These are phyloP conservation scores for Pteronura brasiliensis DNA, from an alignment of 2,113 vertebrate genomes.

Conservation along the genomic window DNA sequence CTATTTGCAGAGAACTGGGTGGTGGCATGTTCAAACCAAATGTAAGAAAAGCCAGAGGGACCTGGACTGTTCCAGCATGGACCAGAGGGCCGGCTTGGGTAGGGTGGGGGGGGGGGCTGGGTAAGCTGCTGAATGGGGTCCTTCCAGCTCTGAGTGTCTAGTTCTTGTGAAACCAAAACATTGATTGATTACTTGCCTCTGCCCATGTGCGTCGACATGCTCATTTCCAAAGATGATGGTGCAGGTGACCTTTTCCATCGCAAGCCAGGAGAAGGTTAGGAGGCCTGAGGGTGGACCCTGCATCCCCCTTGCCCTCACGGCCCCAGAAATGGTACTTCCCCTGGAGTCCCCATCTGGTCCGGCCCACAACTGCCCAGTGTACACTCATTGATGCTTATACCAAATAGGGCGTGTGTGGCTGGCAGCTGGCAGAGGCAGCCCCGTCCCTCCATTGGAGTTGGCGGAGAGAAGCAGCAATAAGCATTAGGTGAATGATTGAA, in stretches of 20 bases:
- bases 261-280: background rate
- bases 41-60: slow-evolving; percentile 42
- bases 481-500: background rate
- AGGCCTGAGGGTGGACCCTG: background rate
- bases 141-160: slow-evolving; percentile 2
- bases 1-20: slow-evolving; percentile 59
- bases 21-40: slow-evolving; percentile 66
- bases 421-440: slow-evolving; percentile 2
- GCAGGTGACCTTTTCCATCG: background rate
- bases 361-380: background rate
- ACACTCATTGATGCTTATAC: slow-evolving; percentile 53
- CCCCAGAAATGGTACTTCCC: background rate
- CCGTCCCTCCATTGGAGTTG: background rate
- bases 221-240: slow-evolving; percentile 71
- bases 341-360: background rate
- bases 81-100: background rate
- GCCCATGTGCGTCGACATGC: slow-evolving; percentile 16
- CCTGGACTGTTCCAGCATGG: background rate
- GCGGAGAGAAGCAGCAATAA: slow-evolving; percentile 53
- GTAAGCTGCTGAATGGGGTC: background rate
- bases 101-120: background rate
- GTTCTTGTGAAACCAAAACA: slow-evolving; percentile 63
- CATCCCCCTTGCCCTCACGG: background rate
- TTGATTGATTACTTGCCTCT: slow-evolving; percentile 34
- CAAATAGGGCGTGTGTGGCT: slow-evolving; percentile 67